These are phyloP conservation scores for Grallaria varia DNA, from an alignment of 2,113 vertebrate species.

Conservation along the genomic window DNA sequence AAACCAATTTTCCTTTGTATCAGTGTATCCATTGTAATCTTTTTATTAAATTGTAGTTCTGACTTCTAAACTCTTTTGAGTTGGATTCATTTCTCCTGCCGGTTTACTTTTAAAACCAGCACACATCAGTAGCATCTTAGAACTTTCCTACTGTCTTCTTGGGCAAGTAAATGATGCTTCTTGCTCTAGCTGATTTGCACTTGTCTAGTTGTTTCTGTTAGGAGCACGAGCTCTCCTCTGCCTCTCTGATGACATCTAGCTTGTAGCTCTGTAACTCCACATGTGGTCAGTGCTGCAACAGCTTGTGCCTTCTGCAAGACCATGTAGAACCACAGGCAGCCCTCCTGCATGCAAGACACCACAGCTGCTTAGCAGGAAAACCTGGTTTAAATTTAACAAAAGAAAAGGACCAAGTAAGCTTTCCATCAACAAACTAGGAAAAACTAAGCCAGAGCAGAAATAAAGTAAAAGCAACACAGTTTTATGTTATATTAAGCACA, in stretches of 20 bases:
- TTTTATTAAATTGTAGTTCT: too few species aligned
- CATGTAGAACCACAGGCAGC: neutral
- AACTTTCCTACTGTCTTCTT: neutral
- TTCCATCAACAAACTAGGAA: neutral
- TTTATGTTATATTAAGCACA: neutral
- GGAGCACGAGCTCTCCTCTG: neutral
- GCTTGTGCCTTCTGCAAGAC: neutral
- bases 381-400: neutral
- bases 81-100: too few species aligned
- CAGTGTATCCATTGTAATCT: too few species aligned
- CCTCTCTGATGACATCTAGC: neutral
- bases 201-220: neutral
- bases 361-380: neutral
- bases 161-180: neutral
- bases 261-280: neutral
- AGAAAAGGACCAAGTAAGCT: neutral
- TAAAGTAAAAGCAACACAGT: neutral
- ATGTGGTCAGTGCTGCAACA: accelerated
- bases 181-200: neutral
- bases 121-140: neutral
- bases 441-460: neutral
- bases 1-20: too few species aligned
- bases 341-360: neutral
- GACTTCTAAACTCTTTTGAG: too few species aligned
- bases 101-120: too few species aligned